Evolutionary conservation across 2,888 invertebrate species (phyloP).

Genomic region (Theretra japonica): DNA sequence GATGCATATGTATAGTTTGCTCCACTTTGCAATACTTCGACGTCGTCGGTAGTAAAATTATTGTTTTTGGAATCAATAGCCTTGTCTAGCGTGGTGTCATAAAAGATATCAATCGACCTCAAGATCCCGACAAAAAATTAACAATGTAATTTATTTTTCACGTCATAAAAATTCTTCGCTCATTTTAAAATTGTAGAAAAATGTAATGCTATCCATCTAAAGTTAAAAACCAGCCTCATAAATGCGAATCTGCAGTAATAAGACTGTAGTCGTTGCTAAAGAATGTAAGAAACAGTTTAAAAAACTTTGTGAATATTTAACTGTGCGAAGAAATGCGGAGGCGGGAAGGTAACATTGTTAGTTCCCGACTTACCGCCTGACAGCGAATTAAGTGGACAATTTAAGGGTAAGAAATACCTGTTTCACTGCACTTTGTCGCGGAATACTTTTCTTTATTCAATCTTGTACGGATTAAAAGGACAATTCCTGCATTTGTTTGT

Average conservation of each 20-base stretch:
- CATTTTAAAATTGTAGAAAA: neutral
- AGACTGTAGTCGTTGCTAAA: neutral
- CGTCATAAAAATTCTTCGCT: too few relatives aligned
- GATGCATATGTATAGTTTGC: too few relatives aligned
- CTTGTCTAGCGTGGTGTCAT: too few relatives aligned
- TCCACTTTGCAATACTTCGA: too few relatives aligned
- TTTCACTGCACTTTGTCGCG: neutral
- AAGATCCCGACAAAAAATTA: too few relatives aligned
- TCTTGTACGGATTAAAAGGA: neutral
- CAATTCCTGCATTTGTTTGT: too few relatives aligned
- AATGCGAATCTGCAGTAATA: neutral
- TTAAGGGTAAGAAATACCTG: neutral
- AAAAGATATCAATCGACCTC: too few relatives aligned
- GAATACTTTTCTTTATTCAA: neutral
- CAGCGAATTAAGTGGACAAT: neutral
- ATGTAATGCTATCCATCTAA: neutral
- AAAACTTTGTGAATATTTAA: neutral
- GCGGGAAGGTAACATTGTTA: constrained; percentile 3
- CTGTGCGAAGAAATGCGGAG: neutral
- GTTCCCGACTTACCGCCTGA: neutral
- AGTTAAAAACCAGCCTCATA: neutral
- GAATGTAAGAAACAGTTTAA: neutral
- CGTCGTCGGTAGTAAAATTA: too few relatives aligned
- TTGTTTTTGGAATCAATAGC: too few relatives aligned
- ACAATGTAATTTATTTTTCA: too few relatives aligned